phyloP scores from a whole-genome alignment of 1,140 invertebrate genomes.

The Popillia japonica region DNA sequence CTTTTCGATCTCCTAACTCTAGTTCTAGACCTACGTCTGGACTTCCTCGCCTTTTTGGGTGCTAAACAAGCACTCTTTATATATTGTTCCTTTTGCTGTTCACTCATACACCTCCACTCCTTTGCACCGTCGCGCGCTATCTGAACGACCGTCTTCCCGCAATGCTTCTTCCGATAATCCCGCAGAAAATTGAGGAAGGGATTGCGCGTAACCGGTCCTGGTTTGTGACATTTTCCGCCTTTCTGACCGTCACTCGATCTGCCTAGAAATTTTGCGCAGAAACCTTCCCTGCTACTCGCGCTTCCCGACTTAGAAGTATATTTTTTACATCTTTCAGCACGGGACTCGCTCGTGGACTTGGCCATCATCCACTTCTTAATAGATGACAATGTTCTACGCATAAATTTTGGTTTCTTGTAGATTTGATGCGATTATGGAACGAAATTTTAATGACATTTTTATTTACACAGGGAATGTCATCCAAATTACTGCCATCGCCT shows the following conservation, averaged over 20 bases:
- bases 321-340: too few relatives aligned
- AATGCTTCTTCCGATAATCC: conserved; percentile 46
- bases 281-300: background rate
- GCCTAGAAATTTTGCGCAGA: background rate
- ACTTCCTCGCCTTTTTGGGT: background rate
- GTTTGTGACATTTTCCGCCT: background rate
- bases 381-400: too few relatives aligned
- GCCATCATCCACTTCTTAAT: too few relatives aligned
- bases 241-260: background rate
- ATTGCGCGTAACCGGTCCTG: conserved; percentile 40
- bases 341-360: too few relatives aligned
- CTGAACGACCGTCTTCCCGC: conserved; percentile 45
- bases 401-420: too few relatives aligned
- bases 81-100: conserved; percentile 42
- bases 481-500: background rate
- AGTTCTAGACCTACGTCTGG: too few relatives aligned
- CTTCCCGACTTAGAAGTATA: background rate
- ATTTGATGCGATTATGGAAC: too few relatives aligned
- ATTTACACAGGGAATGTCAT: too few relatives aligned
- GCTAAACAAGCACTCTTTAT: background rate
- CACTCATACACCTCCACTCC: conserved; percentile 48
- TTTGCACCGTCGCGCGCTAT: conserved; percentile 50
- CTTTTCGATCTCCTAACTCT: too few relatives aligned
- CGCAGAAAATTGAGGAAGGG: conserved; percentile 47
- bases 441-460: background rate